A percentile compares a stretch with the other conserved stretches of the same genome.
phyloP scores from a whole-genome alignment of 1,140 invertebrate genomes.

The Calliphora vicina region DNA sequence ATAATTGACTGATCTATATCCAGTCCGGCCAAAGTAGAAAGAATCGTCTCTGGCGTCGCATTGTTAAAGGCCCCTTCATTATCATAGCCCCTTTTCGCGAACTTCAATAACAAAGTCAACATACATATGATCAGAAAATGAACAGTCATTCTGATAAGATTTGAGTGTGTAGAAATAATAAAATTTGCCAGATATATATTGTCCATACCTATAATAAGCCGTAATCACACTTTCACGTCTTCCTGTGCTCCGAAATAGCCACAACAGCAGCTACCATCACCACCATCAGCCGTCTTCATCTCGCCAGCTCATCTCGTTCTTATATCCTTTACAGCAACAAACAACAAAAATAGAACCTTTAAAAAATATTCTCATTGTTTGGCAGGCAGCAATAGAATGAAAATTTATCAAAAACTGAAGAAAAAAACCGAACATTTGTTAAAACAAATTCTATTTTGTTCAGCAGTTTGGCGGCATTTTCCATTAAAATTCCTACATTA shows the following conservation, averaged over 20 bases:
- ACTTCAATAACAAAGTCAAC: too few relatives aligned
- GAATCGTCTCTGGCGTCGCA: too few relatives aligned
- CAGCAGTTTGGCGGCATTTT: slow-evolving; percentile 54
- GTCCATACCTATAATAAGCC: too few relatives aligned
- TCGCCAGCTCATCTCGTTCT: background rate
- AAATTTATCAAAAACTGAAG: background rate
- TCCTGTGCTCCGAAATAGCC: too few relatives aligned
- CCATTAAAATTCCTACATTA: slow-evolving; percentile 59
- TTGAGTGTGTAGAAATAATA: too few relatives aligned
- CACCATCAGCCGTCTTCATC: background rate
- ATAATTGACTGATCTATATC: too few relatives aligned
- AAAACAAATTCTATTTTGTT: background rate
- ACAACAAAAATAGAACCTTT: background rate
- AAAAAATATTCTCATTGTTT: background rate
- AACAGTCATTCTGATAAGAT: too few relatives aligned
- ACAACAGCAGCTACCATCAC: background rate
- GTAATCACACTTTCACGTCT: background rate
- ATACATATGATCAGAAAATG: too few relatives aligned
- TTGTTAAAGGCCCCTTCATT: too few relatives aligned
- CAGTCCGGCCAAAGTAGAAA: too few relatives aligned
- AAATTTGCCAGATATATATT: too few relatives aligned
- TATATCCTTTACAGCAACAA: background rate
- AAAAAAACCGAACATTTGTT: background rate
- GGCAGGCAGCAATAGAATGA: background rate
- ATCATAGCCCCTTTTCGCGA: too few relatives aligned